Evolutionary conservation across 1,140 invertebrate genomes (phyloP), one percentile per base, ranked within the genome.

Genomic region (Lepidostoma basale): DNA sequence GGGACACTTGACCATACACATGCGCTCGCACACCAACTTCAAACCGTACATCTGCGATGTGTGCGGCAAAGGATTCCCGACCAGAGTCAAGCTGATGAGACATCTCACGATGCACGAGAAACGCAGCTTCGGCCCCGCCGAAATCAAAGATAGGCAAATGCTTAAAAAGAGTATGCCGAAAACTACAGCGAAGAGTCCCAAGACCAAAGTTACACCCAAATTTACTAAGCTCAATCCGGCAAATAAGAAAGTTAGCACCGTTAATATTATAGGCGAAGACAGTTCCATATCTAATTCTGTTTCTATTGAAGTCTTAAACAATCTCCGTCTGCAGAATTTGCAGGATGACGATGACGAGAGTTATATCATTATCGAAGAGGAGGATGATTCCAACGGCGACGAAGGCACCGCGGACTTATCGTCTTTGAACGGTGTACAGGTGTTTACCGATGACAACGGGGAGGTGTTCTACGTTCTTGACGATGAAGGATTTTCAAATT

Each of bases 11-110:
- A 77, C 75, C 45, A 74, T 74, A 8, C 78, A 79, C 54, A 74
- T 77, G 14, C 49, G 74, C n/a, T 76, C 73, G 8, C 80, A 83
- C 62, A 81, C 79, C 0, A 78, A 85, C 10, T 86, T 88, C 72
- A 79, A 85, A 63, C 87, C 86, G n/a, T 85, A 84, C 75, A 78
- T 81, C 60, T 89, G 88, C 75, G 77, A 77, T n/a, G 73, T 79
- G 18, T 83, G 81, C 54, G 77, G 76, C 3, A 81, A 81, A 72
- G 68, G 42, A 1, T 66, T 70, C 30, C 54, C 63, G 4, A 66
- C 68, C 1, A 36, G 54, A n/a, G 54, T 60, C 4, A 70, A 70
- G 58, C 23, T 70, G 6, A 59, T 36, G 40, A 16, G 68, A 40
- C 68, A 70, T 33, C 12, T 70, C 6, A 66, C 59, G 26, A 64